phyloP scores from a whole-genome alignment of 2,113 vertebrate species.

The Machaerirhynchus nigripectus region DNA sequence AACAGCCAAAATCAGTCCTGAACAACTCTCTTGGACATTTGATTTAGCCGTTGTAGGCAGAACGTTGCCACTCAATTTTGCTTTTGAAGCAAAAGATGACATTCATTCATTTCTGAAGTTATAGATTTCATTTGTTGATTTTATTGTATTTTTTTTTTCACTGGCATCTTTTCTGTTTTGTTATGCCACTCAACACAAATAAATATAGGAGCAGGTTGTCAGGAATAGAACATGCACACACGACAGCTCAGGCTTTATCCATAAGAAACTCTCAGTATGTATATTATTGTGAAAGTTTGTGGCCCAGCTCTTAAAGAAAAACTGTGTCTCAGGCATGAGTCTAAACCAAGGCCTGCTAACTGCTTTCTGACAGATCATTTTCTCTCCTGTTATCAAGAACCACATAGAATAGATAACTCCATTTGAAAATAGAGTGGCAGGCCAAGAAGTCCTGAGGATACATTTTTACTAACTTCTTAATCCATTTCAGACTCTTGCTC shows the following conservation, averaged over 20 bases:
- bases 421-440: conserved; percentile 61
- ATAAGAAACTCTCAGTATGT: conserved; percentile 8
- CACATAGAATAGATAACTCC: conserved; percentile 43
- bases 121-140: conserved; percentile 40
- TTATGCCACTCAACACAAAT: conserved; percentile 42
- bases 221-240: neutral
- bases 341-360: conserved; percentile 30
- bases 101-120: conserved; percentile 43
- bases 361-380: conserved; percentile 62
- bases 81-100: conserved; percentile 53
- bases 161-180: conserved; percentile 21
- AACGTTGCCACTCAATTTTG: conserved; percentile 64
- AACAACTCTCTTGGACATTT: conserved; percentile 75
- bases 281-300: conserved; percentile 39
- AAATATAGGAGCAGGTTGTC: conserved; percentile 12
- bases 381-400: conserved; percentile 51
- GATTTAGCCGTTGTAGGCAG: conserved; percentile 73
- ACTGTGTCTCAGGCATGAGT: neutral
- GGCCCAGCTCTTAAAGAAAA: neutral
- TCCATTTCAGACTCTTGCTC: conserved; percentile 26
- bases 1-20: conserved; percentile 81
- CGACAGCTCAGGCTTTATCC: neutral
- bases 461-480: conserved; percentile 53
- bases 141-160: conserved; percentile 23
- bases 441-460: conserved; percentile 52